A percentile compares a stretch with the other conserved stretches of the same genome.
Conservation (phyloP, 2,113 vertebrate species). For the Megaceryle maxima region DNA sequence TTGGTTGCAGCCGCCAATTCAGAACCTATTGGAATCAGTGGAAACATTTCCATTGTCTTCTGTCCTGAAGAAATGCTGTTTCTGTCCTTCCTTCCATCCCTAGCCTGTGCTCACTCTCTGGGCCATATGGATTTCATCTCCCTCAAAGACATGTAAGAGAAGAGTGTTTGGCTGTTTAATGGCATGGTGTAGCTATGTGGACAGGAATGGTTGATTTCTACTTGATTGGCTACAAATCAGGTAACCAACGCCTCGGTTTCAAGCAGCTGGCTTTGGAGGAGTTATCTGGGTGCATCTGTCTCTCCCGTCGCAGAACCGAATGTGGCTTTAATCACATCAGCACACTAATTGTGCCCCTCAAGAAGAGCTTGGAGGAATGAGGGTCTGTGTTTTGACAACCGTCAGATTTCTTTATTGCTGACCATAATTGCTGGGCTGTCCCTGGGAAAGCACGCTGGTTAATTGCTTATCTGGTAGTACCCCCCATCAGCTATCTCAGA, state of each 20-base stretch:
- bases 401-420: constrained; percentile 62
- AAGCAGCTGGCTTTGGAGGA: constrained; percentile 34
- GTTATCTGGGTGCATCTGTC: constrained; percentile 71
- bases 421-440: constrained; percentile 65
- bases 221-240: constrained; percentile 79
- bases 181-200: constrained; percentile 46
- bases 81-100: constrained; percentile 44
- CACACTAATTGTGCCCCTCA: constrained; percentile 66
- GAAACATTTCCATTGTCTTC: constrained; percentile 55
- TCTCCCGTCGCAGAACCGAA: constrained; percentile 46
- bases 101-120: not conserved
- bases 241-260: constrained; percentile 67
- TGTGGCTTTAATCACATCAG: constrained; percentile 72
- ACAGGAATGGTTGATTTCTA: constrained; percentile 72
- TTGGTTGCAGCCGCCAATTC: constrained; percentile 73
- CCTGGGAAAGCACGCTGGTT: constrained; percentile 55
- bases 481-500: not conserved
- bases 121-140: constrained; percentile 78
- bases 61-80: constrained; percentile 37
- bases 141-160: constrained; percentile 40
- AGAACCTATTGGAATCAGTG: constrained; percentile 58
- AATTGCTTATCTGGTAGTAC: constrained; percentile 60
- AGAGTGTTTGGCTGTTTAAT: constrained; percentile 60
- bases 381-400: constrained; percentile 59
- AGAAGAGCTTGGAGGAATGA: constrained; percentile 67